Evolutionary conservation across 2,797 vertebrate genomes (phyloP), one percentile per base, ranked within the genome.

Genomic region (Acipenser oxyrinchus): DNA sequence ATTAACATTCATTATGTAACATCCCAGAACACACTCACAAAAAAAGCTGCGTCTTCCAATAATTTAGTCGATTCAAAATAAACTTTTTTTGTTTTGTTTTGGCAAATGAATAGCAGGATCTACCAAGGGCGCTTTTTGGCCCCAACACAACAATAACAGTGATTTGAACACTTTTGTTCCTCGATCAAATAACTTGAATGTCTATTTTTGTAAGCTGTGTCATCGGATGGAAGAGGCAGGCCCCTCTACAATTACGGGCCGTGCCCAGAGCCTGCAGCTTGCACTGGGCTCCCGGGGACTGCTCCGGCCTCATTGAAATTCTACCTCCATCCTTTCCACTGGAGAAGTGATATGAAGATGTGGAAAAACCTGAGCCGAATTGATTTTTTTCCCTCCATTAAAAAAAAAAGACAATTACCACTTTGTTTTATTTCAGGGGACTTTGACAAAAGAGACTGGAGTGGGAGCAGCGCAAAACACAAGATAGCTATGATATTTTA

Each of bases 291-390:
- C 77, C 74, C 73, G 81, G 75, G 77, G 71, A 69, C 50, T 76
- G 62, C 64, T 76, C 74, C 75, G 62, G 73, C 68, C 81, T 85
- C 79, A 83, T 82, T 84, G 82, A 81, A 82, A 81, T 83, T 81
- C 75, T 75, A 70, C 76, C 66, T 75, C 72, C 67, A 73, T 79
- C 62, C 73, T 76, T 76, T 78, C 81, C 79, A 81, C 79, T 84
- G 79, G 76, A 73, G 81, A 86, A 85, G 71, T 73, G 72, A 81
- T 84, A 82, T 76, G 76, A 85, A 86, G 76, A 85, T 81, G 73
- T 82, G 74, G 74, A 71, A 75, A 55, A 85, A 82, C 75, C 75
- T 76, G 74, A 78, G 71, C 69, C 75, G 76, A 83, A 79, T 80
- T 77, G 76, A 82, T 76, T 79, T 78, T 73, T 73, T 58, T 63